These are phyloP conservation scores for Clostera curtula DNA, from an alignment of 2,888 invertebrate genomes.

Conservation along the genomic window DNA sequence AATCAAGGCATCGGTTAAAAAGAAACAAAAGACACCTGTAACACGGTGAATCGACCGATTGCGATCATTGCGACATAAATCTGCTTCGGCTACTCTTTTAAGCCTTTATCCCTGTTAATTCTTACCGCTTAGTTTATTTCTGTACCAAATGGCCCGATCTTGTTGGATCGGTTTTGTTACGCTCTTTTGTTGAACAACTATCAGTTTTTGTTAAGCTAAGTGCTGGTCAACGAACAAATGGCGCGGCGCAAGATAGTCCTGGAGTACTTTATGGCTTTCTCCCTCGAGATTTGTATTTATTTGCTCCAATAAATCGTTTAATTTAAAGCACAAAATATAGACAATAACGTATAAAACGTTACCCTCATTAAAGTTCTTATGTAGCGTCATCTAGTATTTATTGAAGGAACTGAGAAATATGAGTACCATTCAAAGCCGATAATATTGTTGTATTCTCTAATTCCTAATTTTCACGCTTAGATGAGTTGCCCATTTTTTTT, in stretches of 20 bases:
- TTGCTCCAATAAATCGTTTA: constrained; percentile 22
- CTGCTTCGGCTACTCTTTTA: constrained; percentile 73
- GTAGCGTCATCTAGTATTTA: constrained; percentile 21
- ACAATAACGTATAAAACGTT: constrained; percentile 11
- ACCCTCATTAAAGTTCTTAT: constrained; percentile 4
- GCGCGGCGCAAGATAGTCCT: constrained; percentile 54
- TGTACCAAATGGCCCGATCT: constrained; percentile 65
- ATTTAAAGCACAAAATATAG: constrained; percentile 21
- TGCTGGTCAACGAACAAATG: constrained; percentile 69
- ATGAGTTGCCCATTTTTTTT: too few species aligned
- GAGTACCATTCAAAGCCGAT: too few species aligned
- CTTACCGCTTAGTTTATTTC: constrained; percentile 74
- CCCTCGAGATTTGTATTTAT: constrained; percentile 25
- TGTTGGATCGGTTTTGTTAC: constrained; percentile 59
- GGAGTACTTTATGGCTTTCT: constrained; percentile 24
- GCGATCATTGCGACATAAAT: constrained; percentile 72
- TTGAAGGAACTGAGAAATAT: constrained; percentile 3
- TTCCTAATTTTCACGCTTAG: too few species aligned
- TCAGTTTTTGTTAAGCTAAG: constrained; percentile 74
- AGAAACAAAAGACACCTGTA: constrained; percentile 54
- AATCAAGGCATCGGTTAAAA: constrained; percentile 39
- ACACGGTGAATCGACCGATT: constrained; percentile 65
- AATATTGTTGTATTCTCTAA: too few species aligned
- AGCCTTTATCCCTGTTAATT: constrained; percentile 73
- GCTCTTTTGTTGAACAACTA: constrained; percentile 70